A percentile compares a stretch with the other conserved stretches of the same genome.
phyloP scores from a whole-genome alignment of 2,797 vertebrate species.

The Sebastes cheni region DNA sequence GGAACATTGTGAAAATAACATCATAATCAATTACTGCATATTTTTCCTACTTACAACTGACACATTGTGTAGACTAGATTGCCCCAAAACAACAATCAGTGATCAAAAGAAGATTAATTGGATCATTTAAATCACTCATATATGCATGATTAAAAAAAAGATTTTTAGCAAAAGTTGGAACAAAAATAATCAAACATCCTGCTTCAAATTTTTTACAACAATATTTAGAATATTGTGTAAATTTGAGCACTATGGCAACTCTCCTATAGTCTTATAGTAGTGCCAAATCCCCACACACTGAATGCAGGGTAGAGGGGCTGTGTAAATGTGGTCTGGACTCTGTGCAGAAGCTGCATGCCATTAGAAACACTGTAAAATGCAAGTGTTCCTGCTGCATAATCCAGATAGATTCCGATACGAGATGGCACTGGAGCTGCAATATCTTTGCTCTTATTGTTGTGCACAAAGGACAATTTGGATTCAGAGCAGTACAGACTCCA shows the following conservation, averaged over 20 bases:
- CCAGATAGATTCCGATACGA: conserved; percentile 82
- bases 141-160: neutral
- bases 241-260: neutral
- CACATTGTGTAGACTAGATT: neutral
- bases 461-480: conserved; percentile 80
- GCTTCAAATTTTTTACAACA: neutral
- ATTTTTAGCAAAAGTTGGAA: neutral
- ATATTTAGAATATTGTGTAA: neutral
- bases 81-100: neutral
- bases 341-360: conserved; percentile 81
- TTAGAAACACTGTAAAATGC: conserved; percentile 83
- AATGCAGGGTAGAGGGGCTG: conserved; percentile 85
- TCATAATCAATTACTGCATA: neutral
- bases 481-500: conserved; percentile 86
- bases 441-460: conserved; percentile 78
- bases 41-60: neutral
- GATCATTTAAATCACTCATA: neutral
- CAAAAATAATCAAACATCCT: neutral
- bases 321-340: conserved; percentile 76
- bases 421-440: conserved; percentile 66
- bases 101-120: neutral
- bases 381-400: conserved; percentile 74
- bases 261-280: conserved; percentile 65
- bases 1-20: neutral
- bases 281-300: conserved; percentile 84